phyloP scores from a whole-genome alignment of 1,140 invertebrate species.

The Ips typographus region DNA sequence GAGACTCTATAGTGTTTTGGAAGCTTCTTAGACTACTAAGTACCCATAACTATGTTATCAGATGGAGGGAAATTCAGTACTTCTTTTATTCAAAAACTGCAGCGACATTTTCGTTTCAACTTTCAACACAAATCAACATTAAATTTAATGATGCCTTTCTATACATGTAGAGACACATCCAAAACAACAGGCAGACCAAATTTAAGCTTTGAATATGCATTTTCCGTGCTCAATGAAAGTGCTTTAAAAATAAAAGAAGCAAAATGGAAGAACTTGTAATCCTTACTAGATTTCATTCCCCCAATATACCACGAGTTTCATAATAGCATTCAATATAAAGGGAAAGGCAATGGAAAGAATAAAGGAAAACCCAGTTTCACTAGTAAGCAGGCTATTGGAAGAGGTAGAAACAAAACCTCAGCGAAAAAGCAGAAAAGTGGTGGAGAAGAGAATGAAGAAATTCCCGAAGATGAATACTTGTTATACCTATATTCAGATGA shows the following conservation, averaged over 20 bases:
- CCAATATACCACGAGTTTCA: constrained; percentile 26
- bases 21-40: not conserved
- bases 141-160: constrained; percentile 11
- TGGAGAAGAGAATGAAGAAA: constrained; percentile 9
- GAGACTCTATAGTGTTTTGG: too few species aligned
- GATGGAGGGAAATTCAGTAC: constrained; percentile 23
- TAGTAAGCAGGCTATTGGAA: constrained; percentile 14
- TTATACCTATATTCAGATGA: constrained; percentile 5
- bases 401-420: not conserved
- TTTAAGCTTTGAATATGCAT: constrained; percentile 8
- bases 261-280: constrained; percentile 22
- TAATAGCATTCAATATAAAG: constrained; percentile 24
- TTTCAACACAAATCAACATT: constrained; percentile 6
- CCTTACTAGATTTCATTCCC: constrained; percentile 18
- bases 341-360: constrained; percentile 18
- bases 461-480: constrained; percentile 5
- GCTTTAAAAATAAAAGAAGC: constrained; percentile 27
- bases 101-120: constrained; percentile 14
- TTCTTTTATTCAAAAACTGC: constrained; percentile 21
- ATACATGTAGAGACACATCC: constrained; percentile 7
- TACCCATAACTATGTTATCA: constrained; percentile 11
- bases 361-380: not conserved
- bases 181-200: constrained; percentile 18
- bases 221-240: constrained; percentile 15
- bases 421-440: constrained; percentile 7